phyloP scores from a whole-genome alignment of 2,113 vertebrate genomes.

The Perca schrenkii region DNA sequence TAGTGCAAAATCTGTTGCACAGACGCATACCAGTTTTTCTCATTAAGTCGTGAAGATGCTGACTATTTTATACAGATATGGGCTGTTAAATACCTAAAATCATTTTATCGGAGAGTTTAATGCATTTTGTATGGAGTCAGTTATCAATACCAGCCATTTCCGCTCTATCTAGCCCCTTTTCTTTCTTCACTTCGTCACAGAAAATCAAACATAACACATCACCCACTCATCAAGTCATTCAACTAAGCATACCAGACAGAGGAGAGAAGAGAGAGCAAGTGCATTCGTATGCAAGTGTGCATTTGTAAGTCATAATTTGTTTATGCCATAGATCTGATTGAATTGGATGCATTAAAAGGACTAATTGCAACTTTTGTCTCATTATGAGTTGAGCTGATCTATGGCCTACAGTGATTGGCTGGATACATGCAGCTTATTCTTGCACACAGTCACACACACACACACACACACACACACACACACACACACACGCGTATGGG shows the following conservation, averaged over 20 bases:
- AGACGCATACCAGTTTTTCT: neutral
- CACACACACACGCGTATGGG: neutral
- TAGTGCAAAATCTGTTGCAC: neutral
- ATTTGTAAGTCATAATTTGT: constrained; percentile 62
- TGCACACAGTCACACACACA: constrained; percentile 17
- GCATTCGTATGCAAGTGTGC: constrained; percentile 17
- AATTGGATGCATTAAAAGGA: constrained; percentile 39
- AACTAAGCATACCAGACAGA: constrained; percentile 58
- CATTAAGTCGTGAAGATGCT: neutral
- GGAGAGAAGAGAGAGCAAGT: constrained; percentile 31
- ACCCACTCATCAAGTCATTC: constrained; percentile 77
- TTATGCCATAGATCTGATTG: constrained; percentile 53
- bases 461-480: too few species aligned
- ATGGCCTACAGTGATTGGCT: constrained; percentile 3
- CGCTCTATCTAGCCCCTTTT: constrained; percentile 32
- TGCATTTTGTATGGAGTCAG: constrained; percentile 20
- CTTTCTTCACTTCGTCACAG: constrained; percentile 62
- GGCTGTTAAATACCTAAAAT: constrained; percentile 13
- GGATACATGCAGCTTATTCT: constrained; percentile 26
- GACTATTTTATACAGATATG: neutral
- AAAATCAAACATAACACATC: constrained; percentile 77
- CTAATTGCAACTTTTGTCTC: constrained; percentile 47
- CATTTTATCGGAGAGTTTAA: constrained; percentile 25
- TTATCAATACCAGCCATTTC: constrained; percentile 56
- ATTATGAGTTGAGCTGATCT: constrained; percentile 17